Evolutionary conservation across 2,797 vertebrate species (phyloP).

Genomic region (Cheirogaleus major): DNA sequence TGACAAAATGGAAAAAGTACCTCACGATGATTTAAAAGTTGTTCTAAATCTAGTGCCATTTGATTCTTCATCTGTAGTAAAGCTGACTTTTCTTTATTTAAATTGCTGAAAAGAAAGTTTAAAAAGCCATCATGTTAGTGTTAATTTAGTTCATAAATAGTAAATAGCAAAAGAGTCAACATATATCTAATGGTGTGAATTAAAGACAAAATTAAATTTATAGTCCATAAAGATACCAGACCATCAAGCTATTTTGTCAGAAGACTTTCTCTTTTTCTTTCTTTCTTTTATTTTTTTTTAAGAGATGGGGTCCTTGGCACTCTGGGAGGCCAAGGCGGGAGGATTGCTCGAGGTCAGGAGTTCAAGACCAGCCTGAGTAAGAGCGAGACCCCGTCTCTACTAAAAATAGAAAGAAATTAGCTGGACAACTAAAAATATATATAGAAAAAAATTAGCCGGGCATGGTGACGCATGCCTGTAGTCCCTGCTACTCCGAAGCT

Average conservation of each 20-base stretch:
- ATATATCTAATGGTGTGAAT: background rate
- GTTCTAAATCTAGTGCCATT: conserved; percentile 97
- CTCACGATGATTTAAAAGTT: conserved; percentile 96
- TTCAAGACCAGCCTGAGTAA: no score
- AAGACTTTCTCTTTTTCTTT: background rate
- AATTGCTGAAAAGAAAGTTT: conserved; percentile 87
- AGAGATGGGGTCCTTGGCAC: background rate
- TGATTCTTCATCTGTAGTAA: conserved; percentile 95
- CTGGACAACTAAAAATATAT: no score
- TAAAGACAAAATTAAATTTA: conserved; percentile 9
- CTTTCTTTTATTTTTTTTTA: background rate
- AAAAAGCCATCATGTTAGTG: conserved; percentile 41
- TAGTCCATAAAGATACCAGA: conserved; percentile 5
- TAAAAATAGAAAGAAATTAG: no score
- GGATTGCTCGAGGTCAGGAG: no score
- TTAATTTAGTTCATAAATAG: conserved; percentile 45
- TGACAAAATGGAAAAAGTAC: conserved; percentile 85
- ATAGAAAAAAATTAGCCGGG: no score
- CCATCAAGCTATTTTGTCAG: background rate
- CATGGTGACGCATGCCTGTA: no score
- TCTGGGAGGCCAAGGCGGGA: no score
- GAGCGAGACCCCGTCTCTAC: no score
- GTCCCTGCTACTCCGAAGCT: no score
- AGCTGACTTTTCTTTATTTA: conserved; percentile 93
- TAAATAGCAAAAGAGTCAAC: conserved; percentile 37